Evolutionary conservation across 2,888 invertebrate genomes (phyloP).

Genomic region (Acleris literana): DNA sequence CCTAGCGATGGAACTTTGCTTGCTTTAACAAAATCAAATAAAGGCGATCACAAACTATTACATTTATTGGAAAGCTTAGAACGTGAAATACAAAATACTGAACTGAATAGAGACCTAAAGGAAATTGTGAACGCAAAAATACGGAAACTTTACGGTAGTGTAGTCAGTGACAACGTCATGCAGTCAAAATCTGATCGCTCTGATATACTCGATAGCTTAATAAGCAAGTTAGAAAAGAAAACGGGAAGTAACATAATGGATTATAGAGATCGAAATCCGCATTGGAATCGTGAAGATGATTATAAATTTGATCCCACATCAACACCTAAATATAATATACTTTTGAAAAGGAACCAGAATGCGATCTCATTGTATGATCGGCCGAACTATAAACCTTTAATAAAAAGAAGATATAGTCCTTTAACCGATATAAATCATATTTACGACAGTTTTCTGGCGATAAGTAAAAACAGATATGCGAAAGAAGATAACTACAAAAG

Average conservation of each 20-base stretch:
- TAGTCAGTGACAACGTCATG: constrained; percentile 47
- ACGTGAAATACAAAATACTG: constrained; percentile 59
- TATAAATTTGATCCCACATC: no score
- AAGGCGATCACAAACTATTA: constrained; percentile 59
- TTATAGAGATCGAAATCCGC: no score
- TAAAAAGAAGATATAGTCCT: no score
- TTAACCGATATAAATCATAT: no score
- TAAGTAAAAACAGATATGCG: no score
- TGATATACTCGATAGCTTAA: constrained; percentile 23
- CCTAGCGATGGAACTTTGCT: constrained; percentile 8
- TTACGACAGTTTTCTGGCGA: no score
- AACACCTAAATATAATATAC: no score
- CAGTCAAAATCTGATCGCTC: constrained; percentile 20
- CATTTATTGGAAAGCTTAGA: constrained; percentile 61
- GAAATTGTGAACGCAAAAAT: constrained; percentile 64
- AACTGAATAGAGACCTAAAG: constrained; percentile 56
- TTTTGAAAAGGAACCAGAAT: no score
- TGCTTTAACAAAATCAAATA: constrained; percentile 41
- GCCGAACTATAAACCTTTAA: no score
- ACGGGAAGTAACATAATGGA: background rate
- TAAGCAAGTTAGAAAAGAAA: constrained; percentile 7
- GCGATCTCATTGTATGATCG: no score
- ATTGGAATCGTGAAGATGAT: no score
- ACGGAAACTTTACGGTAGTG: constrained; percentile 61
- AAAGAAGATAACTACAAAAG: no score